Evolutionary conservation across 2,113 vertebrate species (phyloP).

Genomic region (Thinocorus orbignyianus): DNA sequence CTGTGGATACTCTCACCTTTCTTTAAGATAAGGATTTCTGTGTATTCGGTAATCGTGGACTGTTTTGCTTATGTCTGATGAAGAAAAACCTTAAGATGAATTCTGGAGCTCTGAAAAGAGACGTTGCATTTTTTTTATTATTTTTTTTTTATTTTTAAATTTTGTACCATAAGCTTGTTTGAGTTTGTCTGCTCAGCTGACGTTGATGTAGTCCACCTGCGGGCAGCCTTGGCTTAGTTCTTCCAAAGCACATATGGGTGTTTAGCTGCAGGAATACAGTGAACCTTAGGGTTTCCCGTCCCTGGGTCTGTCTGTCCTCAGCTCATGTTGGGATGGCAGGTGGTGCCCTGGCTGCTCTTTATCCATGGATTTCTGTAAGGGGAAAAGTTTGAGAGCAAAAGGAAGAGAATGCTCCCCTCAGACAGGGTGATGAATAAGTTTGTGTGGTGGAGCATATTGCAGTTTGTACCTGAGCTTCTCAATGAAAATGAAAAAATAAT

Average conservation of each 20-base stretch:
- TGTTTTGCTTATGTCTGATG: neutral
- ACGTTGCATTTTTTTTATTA: neutral
- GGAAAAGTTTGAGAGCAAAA: neutral
- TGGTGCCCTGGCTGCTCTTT: neutral
- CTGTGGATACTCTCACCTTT: neutral
- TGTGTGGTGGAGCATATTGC: rapidly evolving
- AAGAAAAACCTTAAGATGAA: neutral
- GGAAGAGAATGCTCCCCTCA: neutral
- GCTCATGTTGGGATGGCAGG: neutral
- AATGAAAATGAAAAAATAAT: neutral
- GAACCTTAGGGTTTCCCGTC: neutral
- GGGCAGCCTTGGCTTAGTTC: neutral
- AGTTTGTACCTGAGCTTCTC: neutral
- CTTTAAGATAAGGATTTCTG: neutral
- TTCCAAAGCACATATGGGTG: rapidly evolving
- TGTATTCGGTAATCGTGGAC: neutral
- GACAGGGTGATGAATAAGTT: neutral
- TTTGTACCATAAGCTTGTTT: neutral
- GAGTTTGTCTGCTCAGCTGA: neutral
- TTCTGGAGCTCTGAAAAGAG: neutral
- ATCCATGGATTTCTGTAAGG: neutral
- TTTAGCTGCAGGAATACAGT: neutral
- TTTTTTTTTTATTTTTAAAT: neutral
- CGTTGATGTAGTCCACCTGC: neutral
- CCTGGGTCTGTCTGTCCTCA: neutral